Evolutionary conservation across 2,797 vertebrate species (phyloP).

Genomic region (Parauchenoglanis punctatus): DNA sequence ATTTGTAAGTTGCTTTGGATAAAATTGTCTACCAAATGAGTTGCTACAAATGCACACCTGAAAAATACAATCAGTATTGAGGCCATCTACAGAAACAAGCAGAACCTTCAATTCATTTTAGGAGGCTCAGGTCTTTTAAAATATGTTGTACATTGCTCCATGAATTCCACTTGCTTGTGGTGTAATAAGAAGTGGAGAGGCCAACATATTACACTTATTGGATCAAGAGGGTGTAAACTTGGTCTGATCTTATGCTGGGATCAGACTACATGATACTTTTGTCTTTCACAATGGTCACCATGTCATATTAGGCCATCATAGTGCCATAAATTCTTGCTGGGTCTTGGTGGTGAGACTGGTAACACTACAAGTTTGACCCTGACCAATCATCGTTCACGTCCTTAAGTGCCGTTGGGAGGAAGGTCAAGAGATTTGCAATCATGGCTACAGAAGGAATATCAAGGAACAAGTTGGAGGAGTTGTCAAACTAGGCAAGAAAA

Average conservation of each 20-base stretch:
- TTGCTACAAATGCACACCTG: background rate
- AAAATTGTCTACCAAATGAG: background rate
- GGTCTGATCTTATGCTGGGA: background rate
- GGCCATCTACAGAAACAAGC: background rate
- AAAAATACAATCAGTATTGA: background rate
- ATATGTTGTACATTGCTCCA: background rate
- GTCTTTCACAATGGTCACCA: too few species aligned
- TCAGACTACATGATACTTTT: too few species aligned
- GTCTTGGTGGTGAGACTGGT: too few species aligned
- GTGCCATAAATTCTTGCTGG: too few species aligned
- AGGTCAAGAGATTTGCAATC: too few species aligned
- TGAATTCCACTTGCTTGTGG: background rate
- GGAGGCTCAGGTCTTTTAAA: background rate
- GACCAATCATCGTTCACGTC: too few species aligned
- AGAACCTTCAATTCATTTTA: background rate
- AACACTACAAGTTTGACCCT: too few species aligned
- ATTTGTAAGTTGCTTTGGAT: background rate
- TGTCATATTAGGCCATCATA: too few species aligned
- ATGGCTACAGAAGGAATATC: too few species aligned
- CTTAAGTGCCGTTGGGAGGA: too few species aligned
- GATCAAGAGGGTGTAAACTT: background rate
- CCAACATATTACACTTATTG: background rate
- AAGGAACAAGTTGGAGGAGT: too few species aligned
- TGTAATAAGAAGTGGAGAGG: background rate
- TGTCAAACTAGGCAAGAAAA: too few species aligned